Percentiles rank a stretch among this genome's conserved stretches.
phyloP scores from a whole-genome alignment of 2,113 vertebrate species.

The Anoplopoma fimbria region DNA sequence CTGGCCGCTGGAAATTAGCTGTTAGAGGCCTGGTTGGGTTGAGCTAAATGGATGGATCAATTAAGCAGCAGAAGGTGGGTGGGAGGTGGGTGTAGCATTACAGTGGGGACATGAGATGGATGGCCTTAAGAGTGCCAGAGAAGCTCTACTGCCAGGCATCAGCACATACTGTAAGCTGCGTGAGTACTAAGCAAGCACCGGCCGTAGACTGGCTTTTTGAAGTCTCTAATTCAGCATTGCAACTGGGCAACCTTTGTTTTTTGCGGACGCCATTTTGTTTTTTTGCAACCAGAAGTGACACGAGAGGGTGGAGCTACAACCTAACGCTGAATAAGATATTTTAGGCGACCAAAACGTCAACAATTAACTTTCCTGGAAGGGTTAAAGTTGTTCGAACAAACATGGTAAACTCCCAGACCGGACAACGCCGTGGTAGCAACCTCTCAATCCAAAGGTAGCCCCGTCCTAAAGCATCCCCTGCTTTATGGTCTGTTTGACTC shows the following conservation, averaged over 20 bases:
- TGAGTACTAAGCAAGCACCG: background rate
- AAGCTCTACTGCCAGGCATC: slow-evolving; percentile 21
- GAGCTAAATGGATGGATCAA: slow-evolving; percentile 59
- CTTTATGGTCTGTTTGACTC: background rate
- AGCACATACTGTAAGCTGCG: slow-evolving; percentile 24
- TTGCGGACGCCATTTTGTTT: background rate
- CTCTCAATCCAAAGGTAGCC: too few relatives aligned
- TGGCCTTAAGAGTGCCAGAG: slow-evolving; percentile 44
- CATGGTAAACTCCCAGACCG: too few relatives aligned
- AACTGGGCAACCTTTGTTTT: too few relatives aligned
- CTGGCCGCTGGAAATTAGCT: slow-evolving; percentile 56
- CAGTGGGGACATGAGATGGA: slow-evolving; percentile 26
- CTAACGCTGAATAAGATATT: background rate
- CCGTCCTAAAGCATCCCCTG: too few relatives aligned
- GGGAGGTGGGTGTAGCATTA: slow-evolving; percentile 11
- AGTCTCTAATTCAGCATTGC: background rate
- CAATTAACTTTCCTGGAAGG: background rate
- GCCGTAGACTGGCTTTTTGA: background rate
- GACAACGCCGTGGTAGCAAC: background rate
- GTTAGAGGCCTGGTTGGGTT: slow-evolving; percentile 37
- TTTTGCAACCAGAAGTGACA: background rate
- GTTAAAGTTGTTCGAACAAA: too few relatives aligned
- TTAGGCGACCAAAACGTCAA: background rate
- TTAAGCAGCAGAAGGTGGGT: slow-evolving; percentile 36
- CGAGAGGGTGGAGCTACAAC: background rate